phyloP scores from a whole-genome alignment of 2,797 vertebrate species.

The Harpagifer antarcticus region DNA sequence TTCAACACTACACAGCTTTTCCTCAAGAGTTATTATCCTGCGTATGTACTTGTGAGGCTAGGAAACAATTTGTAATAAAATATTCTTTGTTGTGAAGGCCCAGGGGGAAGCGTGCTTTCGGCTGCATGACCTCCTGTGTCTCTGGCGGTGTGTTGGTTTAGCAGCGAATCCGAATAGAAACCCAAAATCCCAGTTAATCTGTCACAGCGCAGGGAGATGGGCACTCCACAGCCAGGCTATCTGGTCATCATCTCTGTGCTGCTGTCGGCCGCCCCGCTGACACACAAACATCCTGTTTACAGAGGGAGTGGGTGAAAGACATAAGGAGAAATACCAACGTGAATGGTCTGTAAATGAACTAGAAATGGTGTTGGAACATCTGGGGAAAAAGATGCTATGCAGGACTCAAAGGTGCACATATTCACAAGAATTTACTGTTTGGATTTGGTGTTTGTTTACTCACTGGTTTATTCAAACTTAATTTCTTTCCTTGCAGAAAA shows the following conservation, averaged over 20 bases:
- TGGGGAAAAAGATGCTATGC: neutral
- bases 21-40: neutral
- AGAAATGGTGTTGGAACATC: slow-evolving; percentile 13
- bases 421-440: neutral
- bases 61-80: slow-evolving; percentile 29
- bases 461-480: neutral
- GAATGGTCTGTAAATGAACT: slow-evolving; percentile 20
- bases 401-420: slow-evolving; percentile 4
- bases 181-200: slow-evolving; percentile 84
- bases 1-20: neutral
- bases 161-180: slow-evolving; percentile 64
- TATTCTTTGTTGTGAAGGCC: slow-evolving; percentile 17
- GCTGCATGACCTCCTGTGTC: slow-evolving; percentile 64
- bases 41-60: neutral
- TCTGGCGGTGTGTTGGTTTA: slow-evolving; percentile 69
- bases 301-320: slow-evolving; percentile 51
- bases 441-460: neutral
- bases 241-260: slow-evolving; percentile 79
- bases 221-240: slow-evolving; percentile 71
- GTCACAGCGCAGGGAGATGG: slow-evolving; percentile 70
- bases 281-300: slow-evolving; percentile 87
- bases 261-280: slow-evolving; percentile 60
- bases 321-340: slow-evolving; percentile 35
- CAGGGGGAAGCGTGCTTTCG: slow-evolving; percentile 41
- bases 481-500: slow-evolving; percentile 11